phyloP scores from a whole-genome alignment of 2,113 vertebrate genomes.

The Xiphophorus hellerii region DNA sequence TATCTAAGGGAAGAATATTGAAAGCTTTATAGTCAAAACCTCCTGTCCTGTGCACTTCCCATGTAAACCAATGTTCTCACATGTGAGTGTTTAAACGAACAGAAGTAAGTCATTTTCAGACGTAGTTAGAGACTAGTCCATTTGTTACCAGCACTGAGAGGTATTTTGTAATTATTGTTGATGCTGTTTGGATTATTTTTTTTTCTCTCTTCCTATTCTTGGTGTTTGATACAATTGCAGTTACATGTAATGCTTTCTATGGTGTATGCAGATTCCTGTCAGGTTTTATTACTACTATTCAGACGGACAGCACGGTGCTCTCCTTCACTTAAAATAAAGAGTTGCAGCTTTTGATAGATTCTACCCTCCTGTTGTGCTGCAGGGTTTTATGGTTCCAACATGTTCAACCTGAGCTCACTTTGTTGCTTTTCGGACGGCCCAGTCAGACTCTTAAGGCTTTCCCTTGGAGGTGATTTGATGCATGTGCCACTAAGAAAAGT shows the following conservation, averaged over 20 bases:
- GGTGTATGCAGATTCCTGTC: conserved; percentile 72
- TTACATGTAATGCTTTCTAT: conserved; percentile 70
- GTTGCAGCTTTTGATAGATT: conserved; percentile 79
- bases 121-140: conserved; percentile 56
- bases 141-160: conserved; percentile 80
- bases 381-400: conserved; percentile 56
- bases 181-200: conserved; percentile 69
- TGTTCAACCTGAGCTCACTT: conserved; percentile 49
- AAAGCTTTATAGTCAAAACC: conserved; percentile 69
- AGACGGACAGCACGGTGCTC: conserved; percentile 78
- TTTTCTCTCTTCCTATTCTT: conserved; percentile 59
- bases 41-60: not conserved
- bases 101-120: conserved; percentile 49
- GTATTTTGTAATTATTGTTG: conserved; percentile 75
- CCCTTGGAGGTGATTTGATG: conserved; percentile 17
- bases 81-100: conserved; percentile 34
- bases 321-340: conserved; percentile 80
- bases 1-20: conserved; percentile 65
- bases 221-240: conserved; percentile 76
- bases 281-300: conserved; percentile 71
- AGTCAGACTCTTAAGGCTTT: conserved; percentile 24
- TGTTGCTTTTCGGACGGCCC: conserved; percentile 52
- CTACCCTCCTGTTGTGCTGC: conserved; percentile 65
- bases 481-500: conserved; percentile 56
- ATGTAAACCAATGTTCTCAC: conserved; percentile 45